These are phyloP conservation scores for Laspeyria flexula DNA, from an alignment of 2,888 invertebrate species.

Conservation along the genomic window DNA sequence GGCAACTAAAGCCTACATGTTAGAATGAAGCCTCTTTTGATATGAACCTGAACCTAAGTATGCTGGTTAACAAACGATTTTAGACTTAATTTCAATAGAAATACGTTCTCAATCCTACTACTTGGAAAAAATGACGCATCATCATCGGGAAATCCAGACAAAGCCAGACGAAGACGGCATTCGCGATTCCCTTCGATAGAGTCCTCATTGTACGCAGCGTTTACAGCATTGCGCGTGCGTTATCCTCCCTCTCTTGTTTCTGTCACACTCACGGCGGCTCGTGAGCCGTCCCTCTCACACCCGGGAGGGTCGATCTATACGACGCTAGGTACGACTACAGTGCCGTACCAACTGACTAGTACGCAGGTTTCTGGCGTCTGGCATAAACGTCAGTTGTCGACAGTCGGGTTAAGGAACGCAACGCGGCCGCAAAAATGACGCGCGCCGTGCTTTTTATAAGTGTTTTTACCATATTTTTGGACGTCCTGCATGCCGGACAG, in stretches of 20 bases:
- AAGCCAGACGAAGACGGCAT: slow-evolving; percentile 79
- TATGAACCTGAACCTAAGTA: slow-evolving; percentile 9
- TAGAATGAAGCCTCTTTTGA: slow-evolving; percentile 13
- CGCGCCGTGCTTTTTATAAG: slow-evolving; percentile 87
- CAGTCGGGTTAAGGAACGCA: slow-evolving; percentile 67
- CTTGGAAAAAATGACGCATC: slow-evolving; percentile 74
- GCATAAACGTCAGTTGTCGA: slow-evolving; percentile 69
- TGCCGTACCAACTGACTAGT: slow-evolving; percentile 74
- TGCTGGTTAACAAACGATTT: slow-evolving; percentile 20
- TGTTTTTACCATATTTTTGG: slow-evolving; percentile 87
- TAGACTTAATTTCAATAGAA: slow-evolving; percentile 35
- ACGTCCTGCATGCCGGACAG: slow-evolving; percentile 85
- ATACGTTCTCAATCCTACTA: slow-evolving; percentile 39
- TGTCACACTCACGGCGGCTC: slow-evolving; percentile 45
- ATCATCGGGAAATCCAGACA: slow-evolving; percentile 82
- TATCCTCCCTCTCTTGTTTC: slow-evolving; percentile 67
- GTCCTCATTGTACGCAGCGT: slow-evolving; percentile 75
- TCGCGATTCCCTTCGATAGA: slow-evolving; percentile 75
- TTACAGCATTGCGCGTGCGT: slow-evolving; percentile 79
- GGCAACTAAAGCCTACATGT: slow-evolving; percentile 9
- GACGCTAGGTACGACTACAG: slow-evolving; percentile 81
- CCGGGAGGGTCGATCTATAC: slow-evolving; percentile 84
- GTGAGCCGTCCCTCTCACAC: slow-evolving; percentile 62
- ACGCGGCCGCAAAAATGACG: slow-evolving; percentile 86
- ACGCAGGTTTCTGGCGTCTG: slow-evolving; percentile 81